These are phyloP conservation scores for Thymelicus sylvestris DNA, from an alignment of 2,888 invertebrate genomes.

Conservation along the genomic window DNA sequence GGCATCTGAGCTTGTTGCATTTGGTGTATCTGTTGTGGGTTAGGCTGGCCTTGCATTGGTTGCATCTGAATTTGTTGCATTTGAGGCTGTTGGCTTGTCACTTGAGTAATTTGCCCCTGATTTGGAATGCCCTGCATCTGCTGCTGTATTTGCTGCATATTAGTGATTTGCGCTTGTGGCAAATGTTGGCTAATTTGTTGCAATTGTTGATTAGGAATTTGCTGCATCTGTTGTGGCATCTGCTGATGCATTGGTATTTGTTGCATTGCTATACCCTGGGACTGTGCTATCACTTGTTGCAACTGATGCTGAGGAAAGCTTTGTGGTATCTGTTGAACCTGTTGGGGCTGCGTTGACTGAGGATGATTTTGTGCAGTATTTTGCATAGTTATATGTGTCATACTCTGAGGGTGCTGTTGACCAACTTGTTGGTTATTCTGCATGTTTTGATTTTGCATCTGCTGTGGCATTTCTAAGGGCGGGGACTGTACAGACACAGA, in stretches of 20 bases:
- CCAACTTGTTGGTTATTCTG: conserved; percentile 73
- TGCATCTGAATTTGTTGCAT: conserved; percentile 83
- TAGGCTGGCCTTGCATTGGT: conserved; percentile 78
- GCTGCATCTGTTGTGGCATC: conserved; percentile 82
- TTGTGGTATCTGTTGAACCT: conserved; percentile 82
- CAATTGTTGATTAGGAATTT: conserved; percentile 82
- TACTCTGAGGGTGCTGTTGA: conserved; percentile 80
- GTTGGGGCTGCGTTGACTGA: conserved; percentile 73
- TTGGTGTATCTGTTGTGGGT: conserved; percentile 77
- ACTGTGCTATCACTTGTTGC: conserved; percentile 80
- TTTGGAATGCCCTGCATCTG: conserved; percentile 79
- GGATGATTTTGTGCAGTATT: conserved; percentile 70
- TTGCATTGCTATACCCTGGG: conserved; percentile 80
- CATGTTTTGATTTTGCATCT: conserved; percentile 76
- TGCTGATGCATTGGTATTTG: conserved; percentile 83
- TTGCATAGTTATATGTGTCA: conserved; percentile 81
- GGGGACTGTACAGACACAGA: conserved; percentile 80
- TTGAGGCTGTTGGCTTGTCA: conserved; percentile 76
- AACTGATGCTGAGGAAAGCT: conserved; percentile 83
- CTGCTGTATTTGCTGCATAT: conserved; percentile 82
- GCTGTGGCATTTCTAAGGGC: conserved; percentile 81
- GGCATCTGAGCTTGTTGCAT: conserved; percentile 81
- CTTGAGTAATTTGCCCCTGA: conserved; percentile 77
- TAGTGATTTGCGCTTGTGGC: conserved; percentile 76
- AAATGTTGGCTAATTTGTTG: conserved; percentile 81